Base-by-base conservation (phyloP, 2,888 invertebrate species). In the Zaprionus bogoriensis region DNA sequence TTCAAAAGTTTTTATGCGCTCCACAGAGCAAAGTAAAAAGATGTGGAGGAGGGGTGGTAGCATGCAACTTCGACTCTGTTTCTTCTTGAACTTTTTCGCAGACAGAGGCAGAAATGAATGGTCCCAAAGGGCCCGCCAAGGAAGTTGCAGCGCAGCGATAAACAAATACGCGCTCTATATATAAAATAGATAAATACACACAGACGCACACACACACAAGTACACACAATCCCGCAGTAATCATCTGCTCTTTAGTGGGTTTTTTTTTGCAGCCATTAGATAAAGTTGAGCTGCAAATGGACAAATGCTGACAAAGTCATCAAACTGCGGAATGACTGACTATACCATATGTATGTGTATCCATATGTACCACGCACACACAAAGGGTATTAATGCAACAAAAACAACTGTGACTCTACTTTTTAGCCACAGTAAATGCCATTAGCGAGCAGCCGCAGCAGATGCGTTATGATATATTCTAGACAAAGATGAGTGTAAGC, bases 141-240 rank as follows among this genome's bases (percentile, higher is more conserved):
- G 82, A 79, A 79, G 76, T 72, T 41, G 53, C 39, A 70, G 45
- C 48, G 53, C 48, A 66, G 27, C 59, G 81, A 78, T 78, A 78
- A 75, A 75, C 61, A 68, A 72, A 81, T 69, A 61, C 25, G n/a
- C 47, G 53, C 65, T 45, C 63, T 65, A 52, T 25, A 60, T 51
- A 45, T 45, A 52, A 74, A 46, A 48, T 61, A 75, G 73, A 78
- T 81, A 81, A 69, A 59, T 17, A 48, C 45, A 14, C 12, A 41
- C 23, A 44, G 22, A 44, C 32, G 61, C n/a, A 48, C 10, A 44
- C 38, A 41, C 20, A 53, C 36, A 39, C 1, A 10, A 17, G 6
- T 14, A 48, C 12, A n/a, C 14, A 27, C 32, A 38, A n/a, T 36
- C 27, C 3, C 10, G 55, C 36, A 44, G 38, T 47, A 53, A 68